Conservation (phyloP, 2,113 vertebrate genomes). For the Dissostichus mawsoni region DNA sequence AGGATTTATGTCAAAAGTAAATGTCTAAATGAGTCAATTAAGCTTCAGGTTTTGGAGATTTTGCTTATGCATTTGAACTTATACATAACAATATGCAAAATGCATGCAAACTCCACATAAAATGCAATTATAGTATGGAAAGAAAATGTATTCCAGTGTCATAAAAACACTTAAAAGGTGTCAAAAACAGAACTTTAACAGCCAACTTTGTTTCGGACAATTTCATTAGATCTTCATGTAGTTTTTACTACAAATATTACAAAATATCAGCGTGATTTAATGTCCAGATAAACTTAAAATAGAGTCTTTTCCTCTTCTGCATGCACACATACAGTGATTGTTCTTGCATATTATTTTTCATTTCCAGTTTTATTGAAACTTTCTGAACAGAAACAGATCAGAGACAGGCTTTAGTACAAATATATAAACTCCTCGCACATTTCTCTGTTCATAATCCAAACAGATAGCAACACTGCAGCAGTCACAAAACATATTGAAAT, state of each 20-base stretch:
- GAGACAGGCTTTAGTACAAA: constrained; percentile 51
- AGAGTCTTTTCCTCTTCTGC: too few relatives aligned
- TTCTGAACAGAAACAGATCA: constrained; percentile 36
- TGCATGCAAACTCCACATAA: background rate
- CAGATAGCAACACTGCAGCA: constrained; percentile 27
- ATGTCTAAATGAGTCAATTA: background rate
- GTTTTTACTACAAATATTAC: too few relatives aligned
- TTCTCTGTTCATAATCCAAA: constrained; percentile 10
- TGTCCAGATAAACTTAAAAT: too few relatives aligned
- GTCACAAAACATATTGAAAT: background rate
- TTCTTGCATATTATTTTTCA: background rate
- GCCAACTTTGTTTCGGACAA: too few relatives aligned
- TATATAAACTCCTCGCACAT: constrained; percentile 43
- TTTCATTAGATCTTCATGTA: too few relatives aligned
- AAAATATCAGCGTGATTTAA: too few relatives aligned
- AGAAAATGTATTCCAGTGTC: background rate
- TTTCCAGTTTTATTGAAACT: constrained; percentile 53
- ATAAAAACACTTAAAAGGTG: background rate
- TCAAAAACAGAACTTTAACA: too few relatives aligned
- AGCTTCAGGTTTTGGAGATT: background rate
- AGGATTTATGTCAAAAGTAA: too few relatives aligned
- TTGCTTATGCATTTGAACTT: too few relatives aligned
- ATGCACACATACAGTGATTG: background rate
- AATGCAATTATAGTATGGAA: background rate
- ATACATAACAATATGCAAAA: background rate